Evolutionary conservation across 2,113 vertebrate genomes (phyloP).

Genomic region (Syrmaticus mikado): DNA sequence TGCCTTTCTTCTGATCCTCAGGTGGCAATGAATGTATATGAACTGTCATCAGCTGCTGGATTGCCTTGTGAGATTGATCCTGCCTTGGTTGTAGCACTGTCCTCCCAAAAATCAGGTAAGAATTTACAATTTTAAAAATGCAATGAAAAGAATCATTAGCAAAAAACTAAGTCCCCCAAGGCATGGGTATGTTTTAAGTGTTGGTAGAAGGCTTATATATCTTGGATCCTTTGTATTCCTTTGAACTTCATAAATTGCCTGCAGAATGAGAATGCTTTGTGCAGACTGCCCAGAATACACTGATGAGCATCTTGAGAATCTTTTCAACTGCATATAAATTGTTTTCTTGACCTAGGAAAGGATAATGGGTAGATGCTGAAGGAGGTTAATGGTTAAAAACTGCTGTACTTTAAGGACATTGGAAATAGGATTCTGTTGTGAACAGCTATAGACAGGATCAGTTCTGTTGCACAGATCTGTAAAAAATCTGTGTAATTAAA

Average conservation of each 20-base stretch:
- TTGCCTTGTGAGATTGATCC: slow-evolving; percentile 98
- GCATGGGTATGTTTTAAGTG: not conserved
- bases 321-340: not conserved
- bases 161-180: not conserved
- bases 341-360: not conserved
- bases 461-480: not conserved
- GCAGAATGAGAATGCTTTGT: not conserved
- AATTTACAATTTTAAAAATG: not conserved
- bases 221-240: not conserved
- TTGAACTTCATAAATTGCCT: not conserved
- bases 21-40: slow-evolving; percentile 99
- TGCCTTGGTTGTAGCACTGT: slow-evolving; percentile 95
- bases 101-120: slow-evolving; percentile 96
- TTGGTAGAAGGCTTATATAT: not conserved
- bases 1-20: slow-evolving; percentile 57
- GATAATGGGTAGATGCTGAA: not conserved
- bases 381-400: not conserved
- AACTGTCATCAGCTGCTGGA: slow-evolving; percentile 96
- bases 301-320: not conserved
- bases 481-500: not conserved
- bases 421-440: not conserved
- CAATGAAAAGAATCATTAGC: not conserved
- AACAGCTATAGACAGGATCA: accelerated
- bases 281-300: not conserved
- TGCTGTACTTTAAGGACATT: not conserved